Conservation (phyloP, 1,140 invertebrate genomes). For the Drosophila pachea region DNA sequence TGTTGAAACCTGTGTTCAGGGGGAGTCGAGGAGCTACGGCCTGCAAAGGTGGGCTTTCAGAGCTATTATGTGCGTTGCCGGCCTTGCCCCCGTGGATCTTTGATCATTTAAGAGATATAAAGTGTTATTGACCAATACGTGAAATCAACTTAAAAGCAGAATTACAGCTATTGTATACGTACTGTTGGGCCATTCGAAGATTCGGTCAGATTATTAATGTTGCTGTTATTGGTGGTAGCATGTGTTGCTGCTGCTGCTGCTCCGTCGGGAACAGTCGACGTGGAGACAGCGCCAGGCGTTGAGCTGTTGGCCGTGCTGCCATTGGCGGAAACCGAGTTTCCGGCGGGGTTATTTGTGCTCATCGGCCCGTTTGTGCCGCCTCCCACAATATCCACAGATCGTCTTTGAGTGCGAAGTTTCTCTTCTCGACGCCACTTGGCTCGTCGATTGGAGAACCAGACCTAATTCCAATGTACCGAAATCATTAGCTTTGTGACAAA, state of each 20-base stretch:
- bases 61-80: constrained; percentile 54
- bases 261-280: constrained; percentile 15
- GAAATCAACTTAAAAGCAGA: background rate
- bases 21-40: constrained; percentile 85
- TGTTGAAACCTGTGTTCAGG: constrained; percentile 93
- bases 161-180: constrained; percentile 8
- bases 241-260: constrained; percentile 12
- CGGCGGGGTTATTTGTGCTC: constrained; percentile 53
- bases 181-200: constrained; percentile 57
- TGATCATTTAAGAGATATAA: background rate
- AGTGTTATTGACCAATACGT: background rate
- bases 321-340: constrained; percentile 29
- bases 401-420: constrained; percentile 94
- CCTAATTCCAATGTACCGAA: constrained; percentile 81
- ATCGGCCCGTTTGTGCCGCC: constrained; percentile 35
- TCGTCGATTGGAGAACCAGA: constrained; percentile 99
- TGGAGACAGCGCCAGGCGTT: constrained; percentile 36
- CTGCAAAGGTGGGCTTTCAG: constrained; percentile 81
- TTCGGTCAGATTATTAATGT: constrained; percentile 48
- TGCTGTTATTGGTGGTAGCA: constrained; percentile 23
- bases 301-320: constrained; percentile 40
- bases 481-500: too few species aligned
- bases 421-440: constrained; percentile 99
- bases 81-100: constrained; percentile 61
- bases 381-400: constrained; percentile 81